Evolutionary conservation across 2,797 vertebrate genomes (phyloP).

Genomic region (Mareca strepera): DNA sequence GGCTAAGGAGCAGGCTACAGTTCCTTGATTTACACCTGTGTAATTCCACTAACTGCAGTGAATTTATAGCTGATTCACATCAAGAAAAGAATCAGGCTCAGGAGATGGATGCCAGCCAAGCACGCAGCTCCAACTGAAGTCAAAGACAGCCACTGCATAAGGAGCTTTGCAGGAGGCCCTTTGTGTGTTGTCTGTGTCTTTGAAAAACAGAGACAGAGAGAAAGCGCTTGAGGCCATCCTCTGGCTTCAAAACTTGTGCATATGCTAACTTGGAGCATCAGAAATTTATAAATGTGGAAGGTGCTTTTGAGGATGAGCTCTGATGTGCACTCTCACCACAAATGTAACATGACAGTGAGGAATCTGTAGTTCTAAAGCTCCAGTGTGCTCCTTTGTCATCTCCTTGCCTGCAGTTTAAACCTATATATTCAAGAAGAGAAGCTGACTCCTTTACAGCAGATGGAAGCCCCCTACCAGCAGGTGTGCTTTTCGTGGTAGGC

Average conservation of each 20-base stretch:
- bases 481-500: background rate
- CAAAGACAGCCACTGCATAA: background rate
- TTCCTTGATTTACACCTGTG: background rate
- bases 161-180: background rate
- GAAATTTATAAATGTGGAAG: background rate
- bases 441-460: background rate
- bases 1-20: background rate
- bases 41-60: background rate
- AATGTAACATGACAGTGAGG: background rate
- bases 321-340: background rate
- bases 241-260: background rate
- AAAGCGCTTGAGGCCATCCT: slow-evolving; percentile 26
- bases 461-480: background rate
- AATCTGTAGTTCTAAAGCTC: background rate
- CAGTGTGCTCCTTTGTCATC: background rate
- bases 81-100: background rate
- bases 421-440: background rate
- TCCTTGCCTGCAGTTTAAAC: background rate
- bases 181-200: background rate
- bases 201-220: slow-evolving; percentile 2
- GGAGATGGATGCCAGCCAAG: background rate
- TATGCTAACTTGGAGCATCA: background rate
- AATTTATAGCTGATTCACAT: slow-evolving; percentile 12
- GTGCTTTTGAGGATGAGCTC: slow-evolving; percentile 25
- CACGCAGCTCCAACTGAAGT: background rate